Evolutionary conservation across 1,140 invertebrate species (phyloP).

Genomic region (Lethrus apterus): DNA sequence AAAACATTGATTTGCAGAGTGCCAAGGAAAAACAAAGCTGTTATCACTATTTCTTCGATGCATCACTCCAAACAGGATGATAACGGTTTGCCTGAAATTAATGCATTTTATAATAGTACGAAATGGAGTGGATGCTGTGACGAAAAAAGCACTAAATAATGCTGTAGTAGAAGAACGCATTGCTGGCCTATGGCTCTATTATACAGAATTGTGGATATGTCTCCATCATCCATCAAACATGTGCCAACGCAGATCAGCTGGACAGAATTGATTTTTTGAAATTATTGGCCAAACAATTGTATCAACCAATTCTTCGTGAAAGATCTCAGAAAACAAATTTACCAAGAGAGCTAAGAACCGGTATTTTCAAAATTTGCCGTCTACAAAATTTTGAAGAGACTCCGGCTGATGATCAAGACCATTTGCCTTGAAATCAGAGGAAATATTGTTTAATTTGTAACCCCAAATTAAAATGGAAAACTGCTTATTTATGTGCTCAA

Average conservation of each 20-base stretch:
- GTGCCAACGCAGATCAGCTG: constrained; percentile 10
- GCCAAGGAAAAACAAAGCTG: constrained; percentile 12
- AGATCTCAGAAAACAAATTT: constrained; percentile 13
- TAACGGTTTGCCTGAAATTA: constrained; percentile 16
- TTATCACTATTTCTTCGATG: constrained; percentile 17
- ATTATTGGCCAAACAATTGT: constrained; percentile 13
- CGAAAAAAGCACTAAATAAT: constrained; percentile 13
- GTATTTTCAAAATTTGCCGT: too few relatives aligned
- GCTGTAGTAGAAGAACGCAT: constrained; percentile 10
- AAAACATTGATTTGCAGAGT: constrained; percentile 12
- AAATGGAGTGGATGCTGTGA: constrained; percentile 21
- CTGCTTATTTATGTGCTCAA: too few relatives aligned
- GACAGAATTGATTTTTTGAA: constrained; percentile 11
- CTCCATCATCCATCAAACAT: constrained; percentile 10
- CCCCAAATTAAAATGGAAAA: too few relatives aligned
- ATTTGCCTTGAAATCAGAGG: too few relatives aligned
- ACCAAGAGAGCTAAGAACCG: constrained; percentile 12
- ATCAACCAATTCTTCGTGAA: constrained; percentile 13
- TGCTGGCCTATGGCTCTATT: constrained; percentile 19
- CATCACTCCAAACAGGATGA: constrained; percentile 17
- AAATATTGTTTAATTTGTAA: too few relatives aligned
- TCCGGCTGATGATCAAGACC: too few relatives aligned
- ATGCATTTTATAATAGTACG: constrained; percentile 19
- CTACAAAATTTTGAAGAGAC: too few relatives aligned
- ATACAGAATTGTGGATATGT: constrained; percentile 18